These are phyloP conservation scores for Porites cylindrica DNA, from an alignment of 92 coral and sea anemone species.

Conservation along the genomic window DNA sequence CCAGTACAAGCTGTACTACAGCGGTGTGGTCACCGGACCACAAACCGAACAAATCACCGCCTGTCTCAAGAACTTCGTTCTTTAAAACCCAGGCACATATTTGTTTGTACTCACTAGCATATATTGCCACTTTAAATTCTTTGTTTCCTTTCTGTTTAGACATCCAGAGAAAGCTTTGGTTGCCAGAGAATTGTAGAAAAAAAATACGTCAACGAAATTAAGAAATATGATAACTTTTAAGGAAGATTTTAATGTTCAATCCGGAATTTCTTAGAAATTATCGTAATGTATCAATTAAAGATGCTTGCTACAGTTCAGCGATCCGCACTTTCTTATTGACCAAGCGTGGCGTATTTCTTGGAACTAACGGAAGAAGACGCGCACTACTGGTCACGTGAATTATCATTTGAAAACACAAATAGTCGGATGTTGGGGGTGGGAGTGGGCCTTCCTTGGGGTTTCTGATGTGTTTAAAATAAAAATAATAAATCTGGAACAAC, in stretches of 20 bases:
- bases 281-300: background rate
- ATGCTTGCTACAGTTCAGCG: background rate
- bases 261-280: background rate
- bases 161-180: background rate
- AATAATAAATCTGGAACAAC: too few relatives aligned
- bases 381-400: too few relatives aligned
- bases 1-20: conserved; percentile 85
- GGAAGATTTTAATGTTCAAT: background rate
- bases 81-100: conserved; percentile 67
- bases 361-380: background rate
- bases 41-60: conserved; percentile 93
- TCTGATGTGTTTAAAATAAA: too few relatives aligned
- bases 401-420: background rate
- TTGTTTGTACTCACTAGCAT: conserved; percentile 46
- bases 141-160: background rate
- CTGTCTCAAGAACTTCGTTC: conserved; percentile 76
- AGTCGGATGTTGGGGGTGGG: too few relatives aligned
- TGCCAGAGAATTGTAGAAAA: background rate
- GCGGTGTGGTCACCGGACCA: conserved; percentile 81
- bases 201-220: background rate
- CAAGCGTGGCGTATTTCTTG: background rate
- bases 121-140: conserved; percentile 36
- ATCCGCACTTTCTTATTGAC: background rate
- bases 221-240: background rate
- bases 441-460: too few relatives aligned